Evolutionary conservation across 2,888 invertebrate species (phyloP), one percentile per base, ranked within the genome.

Genomic region (Apamea monoglypha): DNA sequence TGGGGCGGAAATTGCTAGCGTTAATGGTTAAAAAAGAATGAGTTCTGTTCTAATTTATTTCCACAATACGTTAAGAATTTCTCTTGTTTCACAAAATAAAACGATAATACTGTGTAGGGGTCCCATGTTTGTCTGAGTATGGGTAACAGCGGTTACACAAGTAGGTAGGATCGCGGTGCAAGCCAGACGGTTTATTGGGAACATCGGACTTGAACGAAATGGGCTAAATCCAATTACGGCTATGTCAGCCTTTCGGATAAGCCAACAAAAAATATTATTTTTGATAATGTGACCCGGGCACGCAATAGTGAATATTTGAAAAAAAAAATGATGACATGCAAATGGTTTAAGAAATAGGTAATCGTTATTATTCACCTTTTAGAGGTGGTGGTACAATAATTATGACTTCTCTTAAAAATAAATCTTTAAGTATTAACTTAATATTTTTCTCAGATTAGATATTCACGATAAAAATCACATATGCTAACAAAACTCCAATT

Each of bases 241-340:
- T 85, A 85, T 84, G 87, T 82, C 87, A 88, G 84, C 83, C 86
- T 85, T 88, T 84, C 81, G 80, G 82, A 84, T 87, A 91, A 84
- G 87, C 83, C 72, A 84, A 83, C 78, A 85, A 90, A 87, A 89
- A 91, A 90, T 91, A 90, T 90, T 90, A 91, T 91, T 89, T 91
- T 91, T 89, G 82, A 87, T 88, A 90, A 85, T 84, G 82, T 88
- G 83, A 82, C 74, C 81, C 76, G 69, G 76, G 50, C 83, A 81
- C 84, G 76, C 81, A 82, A 81, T 79, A 74, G 67, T 63, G 66
- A 81, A 80, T 72, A 83, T 80, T 84, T 76, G 80, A 66, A 81
- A 81, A 66, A 61, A 70, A 78, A 80, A 81, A 74, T 73, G 66
- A 66, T 73, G 25, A 32, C 79, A 70, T 73, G 73, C 68, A 73